phyloP scores from a whole-genome alignment of 2,113 vertebrate species.

The Willisornis vidua region DNA sequence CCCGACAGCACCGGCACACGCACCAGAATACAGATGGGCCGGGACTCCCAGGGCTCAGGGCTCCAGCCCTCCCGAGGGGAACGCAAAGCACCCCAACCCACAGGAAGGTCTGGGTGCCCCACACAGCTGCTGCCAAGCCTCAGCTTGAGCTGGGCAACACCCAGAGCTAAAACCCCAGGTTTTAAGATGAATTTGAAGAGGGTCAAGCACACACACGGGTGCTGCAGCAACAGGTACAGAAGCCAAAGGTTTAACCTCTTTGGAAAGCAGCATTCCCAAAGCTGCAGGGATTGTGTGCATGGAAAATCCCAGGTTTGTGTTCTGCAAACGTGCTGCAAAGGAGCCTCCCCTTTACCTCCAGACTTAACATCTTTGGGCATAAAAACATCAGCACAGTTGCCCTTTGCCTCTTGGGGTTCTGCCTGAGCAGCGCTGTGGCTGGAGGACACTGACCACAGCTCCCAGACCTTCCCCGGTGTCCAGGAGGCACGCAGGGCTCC shows the following conservation, averaged over 20 bases:
- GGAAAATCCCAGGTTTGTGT: neutral
- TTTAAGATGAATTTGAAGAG: neutral
- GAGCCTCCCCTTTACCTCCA: neutral
- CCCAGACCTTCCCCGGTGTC: neutral
- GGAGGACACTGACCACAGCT: rapidly evolving
- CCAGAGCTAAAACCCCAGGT: neutral
- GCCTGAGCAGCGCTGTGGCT: rapidly evolving
- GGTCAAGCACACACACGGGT: rapidly evolving
- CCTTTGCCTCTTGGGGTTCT: neutral
- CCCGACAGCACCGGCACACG: rapidly evolving
- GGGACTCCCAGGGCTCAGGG: neutral
- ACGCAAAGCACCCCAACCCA: neutral
- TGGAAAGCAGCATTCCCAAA: neutral
- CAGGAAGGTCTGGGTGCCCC: neutral
- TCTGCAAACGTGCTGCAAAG: neutral
- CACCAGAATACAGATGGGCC: neutral
- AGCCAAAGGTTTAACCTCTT: neutral
- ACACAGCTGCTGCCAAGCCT: neutral
- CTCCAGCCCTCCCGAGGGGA: neutral
- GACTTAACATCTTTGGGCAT: neutral
- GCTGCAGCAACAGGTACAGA: neutral
- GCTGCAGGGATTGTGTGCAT: neutral
- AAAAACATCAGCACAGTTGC: neutral
- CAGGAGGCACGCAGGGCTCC: neutral
- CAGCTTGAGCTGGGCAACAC: neutral